These are phyloP conservation scores for Mus musculus DNA, from an alignment of 2,113 vertebrate species.

Conservation along the genomic window DNA sequence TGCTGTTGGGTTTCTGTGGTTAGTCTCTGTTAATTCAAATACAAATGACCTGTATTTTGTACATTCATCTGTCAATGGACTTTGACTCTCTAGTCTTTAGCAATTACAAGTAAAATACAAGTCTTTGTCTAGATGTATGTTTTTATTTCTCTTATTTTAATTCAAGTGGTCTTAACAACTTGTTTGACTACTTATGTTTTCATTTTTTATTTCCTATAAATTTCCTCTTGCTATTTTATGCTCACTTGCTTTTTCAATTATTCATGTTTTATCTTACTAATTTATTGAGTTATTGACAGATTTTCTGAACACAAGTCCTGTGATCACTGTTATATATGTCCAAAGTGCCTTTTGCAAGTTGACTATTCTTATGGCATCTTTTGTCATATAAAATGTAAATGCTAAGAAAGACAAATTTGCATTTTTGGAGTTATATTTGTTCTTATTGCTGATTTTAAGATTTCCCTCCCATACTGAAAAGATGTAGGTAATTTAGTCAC, in stretches of 20 bases:
- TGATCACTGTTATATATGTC: not conserved
- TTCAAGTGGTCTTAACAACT: not conserved
- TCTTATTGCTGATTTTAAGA: slow-evolving; percentile 44
- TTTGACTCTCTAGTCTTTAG: slow-evolving; percentile 12
- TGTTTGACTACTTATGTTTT: slow-evolving; percentile 2
- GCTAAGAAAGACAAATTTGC: slow-evolving; percentile 45
- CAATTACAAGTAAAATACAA: slow-evolving; percentile 48
- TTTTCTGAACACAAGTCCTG: not conserved
- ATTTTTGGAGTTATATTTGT: not conserved
- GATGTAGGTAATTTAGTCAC: not conserved
- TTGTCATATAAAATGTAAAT: not conserved
- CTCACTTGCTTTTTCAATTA: not conserved
- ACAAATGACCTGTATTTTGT: not conserved
- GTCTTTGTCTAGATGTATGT: not conserved
- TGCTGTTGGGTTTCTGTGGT: not conserved
- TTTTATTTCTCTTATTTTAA: slow-evolving; percentile 56
- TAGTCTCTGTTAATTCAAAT: not conserved
- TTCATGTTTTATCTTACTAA: not conserved
- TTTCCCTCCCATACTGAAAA: not conserved
- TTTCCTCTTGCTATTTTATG: not conserved
- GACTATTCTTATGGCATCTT: not conserved
- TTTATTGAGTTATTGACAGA: not conserved
- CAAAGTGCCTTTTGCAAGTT: not conserved
- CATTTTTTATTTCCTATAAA: not conserved
- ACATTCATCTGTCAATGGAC: not conserved